Evolutionary conservation across 1,140 invertebrate genomes (phyloP), one percentile per base, ranked within the genome.

Genomic region (Philopotamus ludificatus): DNA sequence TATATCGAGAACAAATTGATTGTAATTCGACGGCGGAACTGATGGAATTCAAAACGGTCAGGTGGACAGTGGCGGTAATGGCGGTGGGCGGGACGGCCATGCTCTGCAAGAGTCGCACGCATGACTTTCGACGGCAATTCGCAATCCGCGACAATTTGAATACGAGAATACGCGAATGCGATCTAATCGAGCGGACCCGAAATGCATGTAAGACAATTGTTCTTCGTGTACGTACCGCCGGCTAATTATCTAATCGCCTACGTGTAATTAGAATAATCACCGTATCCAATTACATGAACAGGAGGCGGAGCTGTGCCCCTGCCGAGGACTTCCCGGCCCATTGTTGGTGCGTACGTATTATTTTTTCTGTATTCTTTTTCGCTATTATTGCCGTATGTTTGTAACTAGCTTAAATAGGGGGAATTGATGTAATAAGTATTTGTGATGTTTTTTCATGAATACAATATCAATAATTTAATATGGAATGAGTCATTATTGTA

Each of bases 241-340:
- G n/a, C n/a, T n/a, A n/a, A 68, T 68, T 68, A 68, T 65, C 67
- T 68, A 68, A 68, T 68, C 65, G 63, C 57, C n/a, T n/a, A n/a
- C n/a, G n/a, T n/a, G n/a, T 68, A 68, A 68, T 68, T 68, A 68
- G 55, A 61, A 68, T 63, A 62, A 68, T 68, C 65, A 65, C 53
- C n/a, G 65, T 53, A 58, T 62, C 47, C 67, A 68, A 61, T 68
- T 68, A 68, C 63, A 68, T 65, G 67, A 41, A 68, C 41, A 65
- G 58, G 42, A 53, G 67, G 67, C 67, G 67, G 20, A 20, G 21
- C 42, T 22, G 42, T 16, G 41, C 44, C 9, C 18, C 28, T 41
- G 21, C 45, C 45, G 60, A 34, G 22, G 26, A 63, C 23, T 25
- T 45, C 53, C 44, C 44, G 42, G 8, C 34, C 47, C 22, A 63